phyloP scores from a whole-genome alignment of 2,888 invertebrate species.

The Congeria kusceri region DNA sequence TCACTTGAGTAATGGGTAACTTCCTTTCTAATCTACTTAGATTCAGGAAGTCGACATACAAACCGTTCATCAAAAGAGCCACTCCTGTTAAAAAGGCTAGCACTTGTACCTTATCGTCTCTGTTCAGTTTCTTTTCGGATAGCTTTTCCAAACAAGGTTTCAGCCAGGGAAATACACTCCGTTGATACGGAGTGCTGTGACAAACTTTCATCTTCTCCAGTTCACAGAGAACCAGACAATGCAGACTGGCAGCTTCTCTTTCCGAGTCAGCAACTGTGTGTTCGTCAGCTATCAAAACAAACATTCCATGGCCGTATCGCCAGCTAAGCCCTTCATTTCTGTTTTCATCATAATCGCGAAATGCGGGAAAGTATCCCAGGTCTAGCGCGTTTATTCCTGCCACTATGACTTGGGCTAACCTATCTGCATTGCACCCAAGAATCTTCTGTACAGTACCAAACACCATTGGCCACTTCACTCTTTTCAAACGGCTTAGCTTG shows the following conservation, averaged over 20 bases:
- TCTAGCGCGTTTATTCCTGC: not conserved
- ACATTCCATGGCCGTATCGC: not conserved
- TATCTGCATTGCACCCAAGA: not conserved
- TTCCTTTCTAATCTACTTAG: no score
- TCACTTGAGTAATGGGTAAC: no score
- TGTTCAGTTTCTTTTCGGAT: no score
- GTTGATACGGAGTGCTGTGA: not conserved
- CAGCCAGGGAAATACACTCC: slow-evolving; percentile 1
- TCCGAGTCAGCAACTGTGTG: not conserved
- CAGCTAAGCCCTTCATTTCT: slow-evolving; percentile 2
- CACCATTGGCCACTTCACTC: not conserved
- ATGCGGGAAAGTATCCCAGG: slow-evolving; percentile 17
- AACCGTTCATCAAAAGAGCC: no score
- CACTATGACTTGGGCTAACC: not conserved
- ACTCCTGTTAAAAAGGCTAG: no score
- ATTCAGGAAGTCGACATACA: no score
- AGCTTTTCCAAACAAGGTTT: no score
- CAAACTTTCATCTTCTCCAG: slow-evolving; percentile 15
- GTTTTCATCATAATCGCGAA: slow-evolving; percentile 2
- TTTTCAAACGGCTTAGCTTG: not conserved
- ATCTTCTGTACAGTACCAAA: slow-evolving; percentile 5
- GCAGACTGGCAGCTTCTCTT: slow-evolving; percentile 2
- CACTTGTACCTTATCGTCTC: no score
- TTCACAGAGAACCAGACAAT: slow-evolving; percentile 2
- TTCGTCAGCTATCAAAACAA: not conserved